Conservation (phyloP, 2,797 vertebrate genomes). For the Rhinella marina region DNA sequence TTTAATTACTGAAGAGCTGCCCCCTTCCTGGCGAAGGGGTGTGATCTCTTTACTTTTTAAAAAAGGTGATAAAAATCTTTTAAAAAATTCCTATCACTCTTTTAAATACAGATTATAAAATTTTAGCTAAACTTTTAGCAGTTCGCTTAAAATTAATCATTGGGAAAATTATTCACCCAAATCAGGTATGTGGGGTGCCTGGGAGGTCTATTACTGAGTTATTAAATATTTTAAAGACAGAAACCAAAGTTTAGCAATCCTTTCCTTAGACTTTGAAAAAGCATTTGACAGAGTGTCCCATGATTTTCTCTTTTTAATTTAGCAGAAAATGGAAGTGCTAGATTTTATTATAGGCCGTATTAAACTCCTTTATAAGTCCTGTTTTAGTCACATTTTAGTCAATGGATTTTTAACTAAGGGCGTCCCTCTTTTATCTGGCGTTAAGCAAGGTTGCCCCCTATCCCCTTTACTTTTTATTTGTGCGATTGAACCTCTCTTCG, state of each 20-base stretch:
- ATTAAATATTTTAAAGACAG: neutral
- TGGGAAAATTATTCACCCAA: neutral
- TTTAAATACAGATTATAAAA: neutral
- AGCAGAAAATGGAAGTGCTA: accelerated
- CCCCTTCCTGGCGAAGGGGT: neutral
- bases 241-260: neutral
- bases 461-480: neutral
- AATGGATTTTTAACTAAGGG: neutral
- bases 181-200: neutral
- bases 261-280: neutral
- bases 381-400: neutral
- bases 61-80: neutral
- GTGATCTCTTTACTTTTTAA: neutral
- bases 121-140: neutral
- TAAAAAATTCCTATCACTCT: neutral
- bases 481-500: neutral
- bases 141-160: neutral
- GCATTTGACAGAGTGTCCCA: neutral
- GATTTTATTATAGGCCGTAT: neutral
- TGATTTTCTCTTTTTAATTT: neutral
- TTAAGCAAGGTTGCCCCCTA: neutral
- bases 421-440: neutral
- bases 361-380: neutral
- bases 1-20: neutral
- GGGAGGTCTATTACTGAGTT: neutral